These are phyloP conservation scores for Lasius fuliginosus DNA, from an alignment of 2,888 invertebrate genomes.

Conservation along the genomic window DNA sequence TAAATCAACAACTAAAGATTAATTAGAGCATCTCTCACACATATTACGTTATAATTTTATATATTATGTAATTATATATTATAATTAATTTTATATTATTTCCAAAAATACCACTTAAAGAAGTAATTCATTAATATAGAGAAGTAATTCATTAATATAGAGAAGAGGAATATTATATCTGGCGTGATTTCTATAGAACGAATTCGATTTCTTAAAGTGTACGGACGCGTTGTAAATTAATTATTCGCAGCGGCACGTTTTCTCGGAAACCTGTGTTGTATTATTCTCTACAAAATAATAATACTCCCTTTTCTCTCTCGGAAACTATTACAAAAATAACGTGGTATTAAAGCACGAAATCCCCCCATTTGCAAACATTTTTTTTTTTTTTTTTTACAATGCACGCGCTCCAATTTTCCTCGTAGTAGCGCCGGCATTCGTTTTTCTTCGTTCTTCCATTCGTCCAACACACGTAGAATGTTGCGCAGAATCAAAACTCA, in stretches of 20 bases:
- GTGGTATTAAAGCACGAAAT: slow-evolving; percentile 34
- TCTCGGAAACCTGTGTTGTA: slow-evolving; percentile 15
- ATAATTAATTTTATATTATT: background rate
- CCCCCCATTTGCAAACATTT: slow-evolving; percentile 5
- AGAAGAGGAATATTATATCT: slow-evolving; percentile 3
- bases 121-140: background rate
- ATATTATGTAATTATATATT: background rate
- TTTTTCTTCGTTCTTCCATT: slow-evolving; percentile 25
- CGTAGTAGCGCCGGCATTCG: slow-evolving; percentile 29
- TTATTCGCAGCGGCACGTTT: slow-evolving; percentile 13
- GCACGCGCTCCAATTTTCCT: slow-evolving; percentile 19
- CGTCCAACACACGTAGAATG: background rate
- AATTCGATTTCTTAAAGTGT: slow-evolving; percentile 31
- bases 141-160: background rate
- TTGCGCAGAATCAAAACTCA: slow-evolving; percentile 51
- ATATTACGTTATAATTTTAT: background rate
- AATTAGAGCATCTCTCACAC: background rate
- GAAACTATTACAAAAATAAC: slow-evolving; percentile 48
- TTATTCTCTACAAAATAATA: background rate
- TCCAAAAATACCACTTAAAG: background rate
- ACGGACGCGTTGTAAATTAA: slow-evolving; percentile 34
- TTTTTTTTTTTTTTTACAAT: background rate
- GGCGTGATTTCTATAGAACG: slow-evolving; percentile 10
- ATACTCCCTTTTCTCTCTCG: slow-evolving; percentile 11
- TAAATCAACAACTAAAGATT: slow-evolving; percentile 10